Conservation (phyloP, 2,888 invertebrate genomes). For the Thecophora atra region DNA sequence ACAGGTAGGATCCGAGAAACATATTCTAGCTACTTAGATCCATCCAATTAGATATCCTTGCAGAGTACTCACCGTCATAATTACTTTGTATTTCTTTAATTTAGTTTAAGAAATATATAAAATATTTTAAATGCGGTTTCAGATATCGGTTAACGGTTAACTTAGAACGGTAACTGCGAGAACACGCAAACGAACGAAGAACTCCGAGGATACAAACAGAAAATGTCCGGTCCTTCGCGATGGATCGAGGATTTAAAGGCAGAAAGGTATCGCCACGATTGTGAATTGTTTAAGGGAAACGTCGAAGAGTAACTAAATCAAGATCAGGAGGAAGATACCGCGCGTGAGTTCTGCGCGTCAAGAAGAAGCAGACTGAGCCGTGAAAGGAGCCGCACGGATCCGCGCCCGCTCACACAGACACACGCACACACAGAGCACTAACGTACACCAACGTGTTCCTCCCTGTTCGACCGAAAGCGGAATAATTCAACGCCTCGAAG, state of each 20-base stretch:
- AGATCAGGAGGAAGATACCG: slow-evolving; percentile 7
- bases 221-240: slow-evolving; percentile 24
- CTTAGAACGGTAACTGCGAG: slow-evolving; percentile 1
- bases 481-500: slow-evolving; percentile 44
- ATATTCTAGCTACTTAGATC: neutral
- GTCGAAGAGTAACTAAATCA: slow-evolving; percentile 47
- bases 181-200: slow-evolving; percentile 2
- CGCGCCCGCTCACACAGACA: slow-evolving; percentile 40
- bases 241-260: neutral
- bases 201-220: neutral
- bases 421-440: slow-evolving; percentile 43
- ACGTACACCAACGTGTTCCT: slow-evolving; percentile 49
- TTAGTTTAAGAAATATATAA: neutral
- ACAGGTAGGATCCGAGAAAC: neutral
- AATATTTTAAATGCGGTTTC: neutral
- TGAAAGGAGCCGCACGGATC: slow-evolving; percentile 39
- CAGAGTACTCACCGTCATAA: slow-evolving; percentile 27
- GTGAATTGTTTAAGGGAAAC: slow-evolving; percentile 43
- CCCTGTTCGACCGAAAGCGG: slow-evolving; percentile 49
- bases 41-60: neutral
- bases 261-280: neutral
- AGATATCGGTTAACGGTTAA: neutral
- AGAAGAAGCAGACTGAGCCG: slow-evolving; percentile 15
- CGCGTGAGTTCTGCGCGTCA: slow-evolving; percentile 12
- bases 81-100: neutral